These are phyloP conservation scores for Malthinus seriepunctatus DNA, from an alignment of 2,888 invertebrate species.

Conservation along the genomic window DNA sequence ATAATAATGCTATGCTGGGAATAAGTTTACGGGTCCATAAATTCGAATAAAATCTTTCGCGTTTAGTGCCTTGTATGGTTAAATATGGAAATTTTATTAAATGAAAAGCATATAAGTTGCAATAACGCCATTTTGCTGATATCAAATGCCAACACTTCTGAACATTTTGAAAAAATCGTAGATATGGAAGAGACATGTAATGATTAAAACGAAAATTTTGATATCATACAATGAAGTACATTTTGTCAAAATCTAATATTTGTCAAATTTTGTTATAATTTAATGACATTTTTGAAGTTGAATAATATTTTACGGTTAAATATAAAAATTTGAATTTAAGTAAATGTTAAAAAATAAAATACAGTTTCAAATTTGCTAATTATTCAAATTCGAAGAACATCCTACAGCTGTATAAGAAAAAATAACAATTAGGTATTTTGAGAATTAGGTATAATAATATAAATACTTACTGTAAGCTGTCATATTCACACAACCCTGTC, in stretches of 20 bases:
- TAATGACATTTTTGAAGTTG: background rate
- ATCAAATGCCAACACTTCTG: slow-evolving; percentile 2
- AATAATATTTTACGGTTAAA: background rate
- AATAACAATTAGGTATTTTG: too few species aligned
- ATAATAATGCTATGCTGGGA: slow-evolving; percentile 13
- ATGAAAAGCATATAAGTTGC: slow-evolving; percentile 1
- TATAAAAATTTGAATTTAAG: too few species aligned
- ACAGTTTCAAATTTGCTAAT: too few species aligned
- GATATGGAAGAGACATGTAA: slow-evolving; percentile 19
- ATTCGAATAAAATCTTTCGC: background rate
- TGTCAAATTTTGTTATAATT: background rate
- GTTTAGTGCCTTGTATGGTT: background rate
- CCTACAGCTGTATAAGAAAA: too few species aligned
- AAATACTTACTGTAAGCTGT: too few species aligned
- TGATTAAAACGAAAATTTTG: slow-evolving; percentile 20
- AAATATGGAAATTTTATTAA: background rate
- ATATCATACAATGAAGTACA: slow-evolving; percentile 2
- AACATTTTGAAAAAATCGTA: slow-evolving; percentile 5
- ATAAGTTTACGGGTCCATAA: slow-evolving; percentile 5
- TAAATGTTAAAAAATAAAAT: too few species aligned
- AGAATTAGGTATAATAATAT: too few species aligned
- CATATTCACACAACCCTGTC: too few species aligned
- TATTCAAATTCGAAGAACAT: too few species aligned
- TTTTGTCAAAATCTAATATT: background rate
- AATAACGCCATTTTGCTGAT: slow-evolving; percentile 5